A percentile compares a stretch with the other conserved stretches of the same genome.
Conservation (phyloP, 2,888 invertebrate genomes). For the Zeuzera pyrina region DNA sequence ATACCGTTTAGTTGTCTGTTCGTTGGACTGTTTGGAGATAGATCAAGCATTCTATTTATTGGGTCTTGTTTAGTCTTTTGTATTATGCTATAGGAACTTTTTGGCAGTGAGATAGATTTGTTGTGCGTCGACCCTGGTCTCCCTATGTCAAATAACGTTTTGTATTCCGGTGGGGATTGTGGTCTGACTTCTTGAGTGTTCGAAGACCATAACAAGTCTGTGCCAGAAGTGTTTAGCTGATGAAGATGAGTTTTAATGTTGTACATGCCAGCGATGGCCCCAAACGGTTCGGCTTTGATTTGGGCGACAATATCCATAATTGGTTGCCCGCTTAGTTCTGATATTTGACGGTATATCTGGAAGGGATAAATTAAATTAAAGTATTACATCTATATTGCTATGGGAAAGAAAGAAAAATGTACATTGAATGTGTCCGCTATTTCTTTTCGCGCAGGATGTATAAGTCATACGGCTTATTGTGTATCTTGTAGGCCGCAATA, state of each 20-base stretch:
- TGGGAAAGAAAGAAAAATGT: too few relatives aligned
- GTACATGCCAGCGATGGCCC: slow-evolving; percentile 74
- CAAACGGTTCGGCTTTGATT: slow-evolving; percentile 70
- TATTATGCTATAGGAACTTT: background rate
- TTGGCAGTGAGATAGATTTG: background rate
- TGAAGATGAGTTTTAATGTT: slow-evolving; percentile 68
- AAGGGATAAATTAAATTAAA: slow-evolving; percentile 7
- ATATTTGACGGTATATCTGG: slow-evolving; percentile 64
- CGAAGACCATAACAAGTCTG: slow-evolving; percentile 45
- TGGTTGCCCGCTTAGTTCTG: slow-evolving; percentile 52
- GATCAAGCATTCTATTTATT: too few relatives aligned
- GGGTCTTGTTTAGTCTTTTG: background rate
- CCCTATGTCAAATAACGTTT: slow-evolving; percentile 21
- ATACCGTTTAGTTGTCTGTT: background rate
- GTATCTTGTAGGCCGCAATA: too few relatives aligned
- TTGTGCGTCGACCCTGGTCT: slow-evolving; percentile 3
- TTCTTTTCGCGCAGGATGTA: too few relatives aligned
- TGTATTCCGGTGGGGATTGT: slow-evolving; percentile 39
- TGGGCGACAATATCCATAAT: slow-evolving; percentile 56
- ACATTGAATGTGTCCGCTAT: too few relatives aligned
- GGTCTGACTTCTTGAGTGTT: slow-evolving; percentile 34
- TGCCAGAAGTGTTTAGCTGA: slow-evolving; percentile 34
- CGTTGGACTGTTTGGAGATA: too few relatives aligned
- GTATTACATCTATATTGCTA: too few relatives aligned
- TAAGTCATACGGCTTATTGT: too few relatives aligned